Evolutionary conservation across 2,113 vertebrate species (phyloP).

Genomic region (Aix galericulata): DNA sequence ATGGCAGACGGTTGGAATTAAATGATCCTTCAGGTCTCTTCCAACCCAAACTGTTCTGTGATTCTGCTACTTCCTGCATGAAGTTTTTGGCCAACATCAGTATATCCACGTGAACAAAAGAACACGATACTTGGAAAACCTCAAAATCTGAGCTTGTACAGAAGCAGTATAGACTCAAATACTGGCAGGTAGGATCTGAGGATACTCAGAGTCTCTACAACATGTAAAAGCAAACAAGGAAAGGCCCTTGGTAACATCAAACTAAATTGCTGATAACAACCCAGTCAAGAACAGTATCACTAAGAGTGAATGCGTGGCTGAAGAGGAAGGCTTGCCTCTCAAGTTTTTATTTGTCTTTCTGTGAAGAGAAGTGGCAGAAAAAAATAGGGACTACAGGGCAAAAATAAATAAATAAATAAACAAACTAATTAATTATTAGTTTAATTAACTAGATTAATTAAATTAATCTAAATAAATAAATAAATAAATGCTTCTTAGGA

Average conservation of each 20-base stretch:
- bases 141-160: neutral
- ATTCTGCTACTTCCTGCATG: neutral
- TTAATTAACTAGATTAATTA: too few relatives aligned
- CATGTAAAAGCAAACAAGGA: fast-evolving
- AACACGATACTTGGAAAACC: neutral
- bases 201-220: neutral
- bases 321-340: neutral
- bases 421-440: too few relatives aligned
- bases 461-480: too few relatives aligned
- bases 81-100: neutral
- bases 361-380: neutral
- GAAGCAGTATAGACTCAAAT: neutral
- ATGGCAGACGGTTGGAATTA: too few relatives aligned
- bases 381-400: neutral
- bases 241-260: too few relatives aligned
- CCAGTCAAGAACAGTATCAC: neutral
- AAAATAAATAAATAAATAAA: neutral
- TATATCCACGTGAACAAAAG: neutral
- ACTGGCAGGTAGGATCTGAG: neutral
- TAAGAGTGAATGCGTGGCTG: neutral
- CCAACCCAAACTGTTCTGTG: too few relatives aligned
- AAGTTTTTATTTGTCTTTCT: neutral
- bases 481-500: neutral
- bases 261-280: neutral
- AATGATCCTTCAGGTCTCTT: too few relatives aligned